Conservation (phyloP, 2,113 vertebrate genomes). For the Pterocles gutturalis region DNA sequence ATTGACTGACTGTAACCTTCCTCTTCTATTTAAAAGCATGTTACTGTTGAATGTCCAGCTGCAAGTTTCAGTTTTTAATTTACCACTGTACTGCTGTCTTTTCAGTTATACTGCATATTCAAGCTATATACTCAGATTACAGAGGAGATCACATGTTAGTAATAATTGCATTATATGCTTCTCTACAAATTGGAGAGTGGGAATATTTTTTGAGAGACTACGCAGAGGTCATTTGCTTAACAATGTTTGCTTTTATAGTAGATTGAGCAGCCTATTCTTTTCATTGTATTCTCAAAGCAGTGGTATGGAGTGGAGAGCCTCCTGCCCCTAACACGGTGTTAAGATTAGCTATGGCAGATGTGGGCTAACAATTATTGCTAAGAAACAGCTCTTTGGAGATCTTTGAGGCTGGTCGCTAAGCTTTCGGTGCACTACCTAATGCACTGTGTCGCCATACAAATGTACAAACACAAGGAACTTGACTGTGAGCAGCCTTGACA, state of each 20-base stretch:
- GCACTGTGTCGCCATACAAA: neutral
- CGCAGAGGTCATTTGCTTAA: neutral
- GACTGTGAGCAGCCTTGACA: neutral
- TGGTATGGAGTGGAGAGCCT: neutral
- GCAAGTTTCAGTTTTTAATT: neutral
- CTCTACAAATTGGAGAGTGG: neutral
- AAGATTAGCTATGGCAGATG: neutral
- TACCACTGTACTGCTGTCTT: neutral
- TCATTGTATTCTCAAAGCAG: neutral
- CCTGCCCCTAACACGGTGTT: neutral
- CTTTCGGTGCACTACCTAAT: neutral
- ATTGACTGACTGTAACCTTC: neutral
- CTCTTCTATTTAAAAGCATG: neutral
- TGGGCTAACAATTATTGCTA: neutral
- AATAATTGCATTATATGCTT: conserved; percentile 27
- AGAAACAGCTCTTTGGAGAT: neutral
- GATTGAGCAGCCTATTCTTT: neutral
- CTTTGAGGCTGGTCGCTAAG: neutral
- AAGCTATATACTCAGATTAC: neutral
- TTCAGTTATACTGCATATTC: neutral
- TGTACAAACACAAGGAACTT: rapidly evolving
- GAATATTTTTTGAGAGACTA: neutral
- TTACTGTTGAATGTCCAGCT: neutral
- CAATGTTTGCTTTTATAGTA: conserved; percentile 3
- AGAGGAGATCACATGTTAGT: neutral